These are phyloP conservation scores for Indicator indicator DNA, from an alignment of 2,113 vertebrate species.

Conservation along the genomic window DNA sequence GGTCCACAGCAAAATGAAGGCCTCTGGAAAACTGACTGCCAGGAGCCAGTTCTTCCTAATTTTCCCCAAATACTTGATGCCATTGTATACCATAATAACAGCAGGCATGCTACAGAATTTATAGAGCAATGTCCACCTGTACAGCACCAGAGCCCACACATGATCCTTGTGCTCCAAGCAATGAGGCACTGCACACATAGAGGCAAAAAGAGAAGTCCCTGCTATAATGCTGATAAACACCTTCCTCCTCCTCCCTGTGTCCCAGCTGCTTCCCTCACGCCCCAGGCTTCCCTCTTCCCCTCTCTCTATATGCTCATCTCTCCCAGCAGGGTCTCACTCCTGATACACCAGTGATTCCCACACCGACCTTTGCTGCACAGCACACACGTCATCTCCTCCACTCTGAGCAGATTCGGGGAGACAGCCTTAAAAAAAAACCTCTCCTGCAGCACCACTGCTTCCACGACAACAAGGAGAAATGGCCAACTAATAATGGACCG, in stretches of 20 bases:
- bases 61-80: background rate
- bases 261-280: background rate
- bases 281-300: background rate
- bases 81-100: background rate
- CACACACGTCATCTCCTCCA: fast-evolving
- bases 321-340: fast-evolving
- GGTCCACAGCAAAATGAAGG: background rate
- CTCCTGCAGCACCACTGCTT: background rate
- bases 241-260: fast-evolving
- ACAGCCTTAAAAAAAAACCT: background rate
- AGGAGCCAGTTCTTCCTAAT: background rate
- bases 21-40: background rate
- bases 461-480: background rate
- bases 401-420: background rate
- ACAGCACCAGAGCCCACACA: fast-evolving
- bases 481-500: background rate
- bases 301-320: background rate
- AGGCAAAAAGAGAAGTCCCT: fast-evolving
- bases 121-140: background rate
- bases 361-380: fast-evolving
- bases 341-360: background rate
- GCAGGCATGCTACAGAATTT: background rate
- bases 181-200: background rate
- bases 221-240: fast-evolving
- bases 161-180: fast-evolving